Conservation (phyloP, 2,797 vertebrate genomes). For the Myotis pilosus region DNA sequence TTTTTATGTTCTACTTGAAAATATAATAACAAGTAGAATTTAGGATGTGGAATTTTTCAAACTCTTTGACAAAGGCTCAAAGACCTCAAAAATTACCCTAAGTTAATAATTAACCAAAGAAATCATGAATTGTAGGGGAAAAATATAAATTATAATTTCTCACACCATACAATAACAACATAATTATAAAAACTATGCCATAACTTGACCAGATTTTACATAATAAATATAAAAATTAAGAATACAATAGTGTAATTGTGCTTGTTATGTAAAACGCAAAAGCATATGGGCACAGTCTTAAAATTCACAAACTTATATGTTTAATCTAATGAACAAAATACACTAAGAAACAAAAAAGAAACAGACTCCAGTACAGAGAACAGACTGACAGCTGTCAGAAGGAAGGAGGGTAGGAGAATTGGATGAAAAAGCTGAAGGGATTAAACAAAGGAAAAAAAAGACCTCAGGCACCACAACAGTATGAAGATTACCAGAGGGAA, state of each 20-base stretch:
- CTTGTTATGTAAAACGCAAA: neutral
- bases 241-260: neutral
- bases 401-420: neutral
- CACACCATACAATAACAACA: neutral
- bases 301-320: neutral
- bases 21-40: neutral
- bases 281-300: neutral
- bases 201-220: neutral
- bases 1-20: constrained; percentile 26
- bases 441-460: neutral
- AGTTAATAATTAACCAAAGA: neutral
- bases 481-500: neutral
- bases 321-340: neutral
- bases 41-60: neutral
- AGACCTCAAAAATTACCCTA: neutral
- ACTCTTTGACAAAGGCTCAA: neutral
- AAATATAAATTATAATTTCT: neutral
- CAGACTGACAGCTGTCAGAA: neutral
- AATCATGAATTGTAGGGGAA: neutral
- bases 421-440: neutral
- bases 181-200: neutral
- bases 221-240: neutral
- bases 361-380: neutral
- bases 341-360: neutral
- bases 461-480: neutral